Evolutionary conservation across 2,113 vertebrate genomes (phyloP).

Genomic region (Carollia perspicillata): DNA sequence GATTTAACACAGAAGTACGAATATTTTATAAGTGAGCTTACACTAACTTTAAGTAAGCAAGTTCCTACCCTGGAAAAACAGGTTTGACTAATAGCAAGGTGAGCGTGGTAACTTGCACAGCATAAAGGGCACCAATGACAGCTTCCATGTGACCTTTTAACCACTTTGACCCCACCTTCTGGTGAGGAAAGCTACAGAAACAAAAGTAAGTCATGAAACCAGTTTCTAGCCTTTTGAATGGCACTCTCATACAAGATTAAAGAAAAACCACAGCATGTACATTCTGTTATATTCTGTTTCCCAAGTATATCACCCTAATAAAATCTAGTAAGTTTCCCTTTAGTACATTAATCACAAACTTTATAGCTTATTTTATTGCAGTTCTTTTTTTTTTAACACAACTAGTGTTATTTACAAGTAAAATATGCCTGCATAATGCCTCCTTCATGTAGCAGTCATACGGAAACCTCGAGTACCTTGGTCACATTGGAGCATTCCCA

Average conservation of each 20-base stretch:
- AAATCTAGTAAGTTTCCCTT: not conserved
- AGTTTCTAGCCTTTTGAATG: not conserved
- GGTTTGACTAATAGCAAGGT: not conserved
- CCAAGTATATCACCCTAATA: not conserved
- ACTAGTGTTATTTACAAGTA: not conserved
- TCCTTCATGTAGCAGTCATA: not conserved
- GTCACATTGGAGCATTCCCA: not conserved
- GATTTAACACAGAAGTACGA: not conserved
- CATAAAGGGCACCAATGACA: not conserved
- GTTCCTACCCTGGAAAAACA: not conserved
- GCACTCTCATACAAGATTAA: not conserved
- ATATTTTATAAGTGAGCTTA: not conserved
- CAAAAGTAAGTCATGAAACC: not conserved
- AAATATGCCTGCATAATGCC: not conserved
- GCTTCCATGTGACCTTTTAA: not conserved
- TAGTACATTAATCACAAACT: not conserved
- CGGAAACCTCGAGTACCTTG: not conserved
- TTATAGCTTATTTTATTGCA: not conserved
- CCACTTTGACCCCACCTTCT: not conserved
- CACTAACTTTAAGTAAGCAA: constrained; percentile 11
- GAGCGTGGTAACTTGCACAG: not conserved
- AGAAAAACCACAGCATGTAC: not conserved
- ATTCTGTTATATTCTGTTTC: not conserved
- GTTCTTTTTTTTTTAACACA: not conserved
- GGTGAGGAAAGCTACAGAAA: not conserved